Base-by-base conservation (phyloP, 2,797 vertebrate genomes). In the Poeciliopsis infans region DNA sequence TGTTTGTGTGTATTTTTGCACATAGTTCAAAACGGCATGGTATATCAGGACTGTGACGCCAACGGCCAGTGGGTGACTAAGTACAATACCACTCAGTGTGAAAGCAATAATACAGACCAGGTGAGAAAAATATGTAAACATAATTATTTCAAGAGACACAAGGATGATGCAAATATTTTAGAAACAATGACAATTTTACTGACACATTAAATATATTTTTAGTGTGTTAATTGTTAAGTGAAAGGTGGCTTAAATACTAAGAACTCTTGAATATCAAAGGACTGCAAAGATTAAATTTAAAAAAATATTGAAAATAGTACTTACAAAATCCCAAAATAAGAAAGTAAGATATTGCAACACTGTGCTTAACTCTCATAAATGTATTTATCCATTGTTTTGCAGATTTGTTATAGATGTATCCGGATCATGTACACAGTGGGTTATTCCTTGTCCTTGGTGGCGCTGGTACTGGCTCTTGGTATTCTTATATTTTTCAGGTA, bases 401-500 rank as follows among this genome's bases (percentile, higher is more conserved):
- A 95, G 95, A 91, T 96, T 91, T 92, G 93, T 77, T 96, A 97
- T 53, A 90, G 90, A 51, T 91, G 94, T 85, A 96, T 97, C 57
- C 91, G 93, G 70, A 86, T 95, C 43, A 95, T 98, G 94, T 98
- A 98, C 93, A 98, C 97, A 0, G 93, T 98, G 3, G 97, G 97
- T 33, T 98, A 98, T 77, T 97, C 97, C 16, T 82, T 98, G 72
- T 98, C 97, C 0, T 93, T 98, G 41, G 93, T 95, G 39, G 96
- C 97, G 0, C 87, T 98, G 83, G 92, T 97, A 31, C 85, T 97
- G 77, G 97, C 97, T 0, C 91, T 98, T 45, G 89, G 95, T 33
- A 95, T 97, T 78, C 92, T 98, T 53, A 95, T 96, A 84, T 92
- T 93, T 71, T 97, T 98, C 94, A 98, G 97, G 97, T 98, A 94